Evolutionary conservation across 2,113 vertebrate species (phyloP), one percentile per base, ranked within the genome.

Genomic region (Brachionichthys hirsutus): DNA sequence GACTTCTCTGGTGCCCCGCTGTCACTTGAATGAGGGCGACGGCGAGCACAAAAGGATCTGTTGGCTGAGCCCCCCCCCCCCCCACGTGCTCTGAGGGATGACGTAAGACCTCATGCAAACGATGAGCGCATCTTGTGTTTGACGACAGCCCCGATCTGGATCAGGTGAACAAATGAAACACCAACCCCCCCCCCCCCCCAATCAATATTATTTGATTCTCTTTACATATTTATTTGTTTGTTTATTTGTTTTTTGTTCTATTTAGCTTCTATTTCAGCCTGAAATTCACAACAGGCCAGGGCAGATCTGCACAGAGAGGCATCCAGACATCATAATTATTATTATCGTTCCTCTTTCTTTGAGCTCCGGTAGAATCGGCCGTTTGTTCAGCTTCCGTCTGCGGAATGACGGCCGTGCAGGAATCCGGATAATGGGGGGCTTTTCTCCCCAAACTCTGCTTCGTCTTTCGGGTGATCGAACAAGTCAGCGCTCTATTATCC

Each of bases 71-170:
- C 78, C n/a, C n/a, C n/a, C n/a, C n/a, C n/a, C n/a, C n/a, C n/a
- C n/a, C 81, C 86, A 85, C 75, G 81, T 82, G 82, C 82, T 84
- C 79, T 75, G 62, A 41, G 62, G 48, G 82, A 85, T 88, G 85
- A 87, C 78, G 83, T 87, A 82, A 88, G 71, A 73, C 77, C 60
- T 75, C 78, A 77, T 82, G 84, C 77, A 79, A 85, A 85, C 77
- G 77, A 82, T 71, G n/a, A 82, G 70, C 75, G 73, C 77, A 53
- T 72, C 74, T 63, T 58, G 67, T 50, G 64, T 75, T 67, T n/a
- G 38, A 64, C 40, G 41, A 52, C 43, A 16, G 65, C 53, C 46
- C 66, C 19, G 64, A 60, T 72, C 72, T 40, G 16, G 6, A 61
- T 61, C 81, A 75, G 75, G 65, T 66, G 67, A 73, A 72, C 51